phyloP scores from a whole-genome alignment of 1,140 invertebrate genomes.

The Danaus plexippus region DNA sequence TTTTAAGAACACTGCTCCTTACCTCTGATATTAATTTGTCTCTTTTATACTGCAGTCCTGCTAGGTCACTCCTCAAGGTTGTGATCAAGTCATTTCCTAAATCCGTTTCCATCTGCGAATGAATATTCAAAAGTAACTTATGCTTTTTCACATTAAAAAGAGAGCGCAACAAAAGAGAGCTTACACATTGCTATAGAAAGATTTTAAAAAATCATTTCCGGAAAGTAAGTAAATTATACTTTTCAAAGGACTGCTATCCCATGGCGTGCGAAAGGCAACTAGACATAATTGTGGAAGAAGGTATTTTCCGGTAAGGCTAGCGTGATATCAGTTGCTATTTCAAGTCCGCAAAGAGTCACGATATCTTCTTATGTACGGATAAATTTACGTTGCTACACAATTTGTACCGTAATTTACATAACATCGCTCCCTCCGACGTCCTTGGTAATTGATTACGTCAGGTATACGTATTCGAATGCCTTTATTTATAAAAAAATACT shows the following conservation, averaged over 20 bases:
- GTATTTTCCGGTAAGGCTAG: slow-evolving; percentile 47
- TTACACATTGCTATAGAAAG: slow-evolving; percentile 40
- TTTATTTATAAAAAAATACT: too few species aligned
- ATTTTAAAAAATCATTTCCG: slow-evolving; percentile 6
- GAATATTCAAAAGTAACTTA: slow-evolving; percentile 3
- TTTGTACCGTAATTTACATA: slow-evolving; percentile 30
- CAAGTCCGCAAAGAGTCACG: slow-evolving; percentile 53
- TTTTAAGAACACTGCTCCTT: slow-evolving; percentile 21
- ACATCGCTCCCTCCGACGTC: slow-evolving; percentile 19
- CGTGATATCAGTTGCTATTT: slow-evolving; percentile 57
- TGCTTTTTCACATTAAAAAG: slow-evolving; percentile 7
- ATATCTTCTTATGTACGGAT: slow-evolving; percentile 43
- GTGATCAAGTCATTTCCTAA: slow-evolving; percentile 79
- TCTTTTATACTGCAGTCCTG: slow-evolving; percentile 84
- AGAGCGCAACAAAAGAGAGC: slow-evolving; percentile 14
- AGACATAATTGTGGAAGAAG: slow-evolving; percentile 27
- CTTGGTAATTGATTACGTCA: slow-evolving; percentile 18
- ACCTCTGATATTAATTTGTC: slow-evolving; percentile 84
- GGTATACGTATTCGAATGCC: not conserved
- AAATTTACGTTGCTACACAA: slow-evolving; percentile 25
- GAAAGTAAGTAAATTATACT: slow-evolving; percentile 1
- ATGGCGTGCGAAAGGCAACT: slow-evolving; percentile 52
- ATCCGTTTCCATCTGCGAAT: slow-evolving; percentile 69
- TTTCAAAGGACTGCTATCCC: slow-evolving; percentile 31
- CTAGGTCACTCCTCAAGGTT: slow-evolving; percentile 82